phyloP scores from a whole-genome alignment of 1,140 invertebrate genomes.

The Neodiprion pinetum region DNA sequence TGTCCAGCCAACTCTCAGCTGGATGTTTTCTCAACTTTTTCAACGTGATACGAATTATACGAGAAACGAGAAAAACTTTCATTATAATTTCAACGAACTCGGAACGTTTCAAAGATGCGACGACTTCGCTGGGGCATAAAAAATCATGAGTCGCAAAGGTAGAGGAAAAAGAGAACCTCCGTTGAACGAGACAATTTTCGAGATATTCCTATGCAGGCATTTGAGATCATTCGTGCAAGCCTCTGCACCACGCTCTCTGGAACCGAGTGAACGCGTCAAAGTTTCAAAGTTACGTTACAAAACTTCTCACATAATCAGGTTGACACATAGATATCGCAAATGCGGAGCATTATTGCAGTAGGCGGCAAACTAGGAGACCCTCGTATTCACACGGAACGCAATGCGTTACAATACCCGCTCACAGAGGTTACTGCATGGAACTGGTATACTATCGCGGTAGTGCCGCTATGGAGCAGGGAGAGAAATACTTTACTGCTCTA shows the following conservation, averaged over 20 bases:
- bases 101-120: too few relatives aligned
- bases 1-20: not conserved
- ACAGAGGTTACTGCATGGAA: not conserved
- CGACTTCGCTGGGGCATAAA: too few relatives aligned
- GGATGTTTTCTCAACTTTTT: not conserved
- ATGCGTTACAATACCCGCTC: not conserved
- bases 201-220: not conserved
- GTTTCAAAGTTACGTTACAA: not conserved
- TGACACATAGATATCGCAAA: not conserved
- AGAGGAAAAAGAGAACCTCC: too few relatives aligned
- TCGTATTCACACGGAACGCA: not conserved
- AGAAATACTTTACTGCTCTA: conserved; percentile 1
- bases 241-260: not conserved
- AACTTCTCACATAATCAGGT: not conserved
- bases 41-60: not conserved
- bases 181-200: too few relatives aligned
- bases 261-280: not conserved
- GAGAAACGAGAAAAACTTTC: not conserved
- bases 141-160: too few relatives aligned
- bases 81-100: not conserved
- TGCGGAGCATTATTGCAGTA: not conserved
- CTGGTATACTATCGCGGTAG: not conserved
- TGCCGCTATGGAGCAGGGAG: not conserved
- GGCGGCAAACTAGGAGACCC: not conserved
- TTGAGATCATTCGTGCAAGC: not conserved